Percentiles rank a stretch among this genome's conserved stretches.
phyloP scores from a whole-genome alignment of 2,888 invertebrate genomes.

The Harpagoxenus sublaevis region DNA sequence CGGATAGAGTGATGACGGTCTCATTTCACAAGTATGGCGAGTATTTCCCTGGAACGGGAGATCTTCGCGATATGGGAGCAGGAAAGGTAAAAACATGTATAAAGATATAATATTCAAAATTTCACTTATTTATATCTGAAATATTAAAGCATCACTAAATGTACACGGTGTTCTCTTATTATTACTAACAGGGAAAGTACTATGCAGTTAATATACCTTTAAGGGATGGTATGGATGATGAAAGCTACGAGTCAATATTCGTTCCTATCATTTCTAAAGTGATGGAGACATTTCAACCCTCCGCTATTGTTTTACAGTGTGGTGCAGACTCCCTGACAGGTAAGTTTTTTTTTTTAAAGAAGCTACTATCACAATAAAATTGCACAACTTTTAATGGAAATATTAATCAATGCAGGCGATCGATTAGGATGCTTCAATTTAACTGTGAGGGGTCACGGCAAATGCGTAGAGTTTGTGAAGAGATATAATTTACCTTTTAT shows the following conservation, averaged over 20 bases:
- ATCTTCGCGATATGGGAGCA: slow-evolving; percentile 93
- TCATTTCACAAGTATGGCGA: slow-evolving; percentile 99
- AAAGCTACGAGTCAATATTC: slow-evolving; percentile 98
- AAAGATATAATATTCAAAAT: neutral
- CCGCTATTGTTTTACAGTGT: slow-evolving; percentile 99
- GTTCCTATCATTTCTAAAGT: slow-evolving; percentile 98
- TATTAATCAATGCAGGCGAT: slow-evolving; percentile 89
- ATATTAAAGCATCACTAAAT: neutral
- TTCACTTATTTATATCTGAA: neutral
- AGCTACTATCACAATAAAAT: neutral
- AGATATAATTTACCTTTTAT: slow-evolving; percentile 98
- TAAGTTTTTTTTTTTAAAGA: slow-evolving; percentile 59
- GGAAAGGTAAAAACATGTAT: slow-evolving; percentile 88
- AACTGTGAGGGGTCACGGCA: slow-evolving; percentile 98
- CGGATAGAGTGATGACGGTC: slow-evolving; percentile 99
- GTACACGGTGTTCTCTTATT: neutral
- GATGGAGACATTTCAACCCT: slow-evolving; percentile 99
- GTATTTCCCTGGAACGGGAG: slow-evolving; percentile 99
- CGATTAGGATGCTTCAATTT: slow-evolving; percentile 99
- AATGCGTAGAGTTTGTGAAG: slow-evolving; percentile 99
- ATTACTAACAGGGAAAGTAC: slow-evolving; percentile 93
- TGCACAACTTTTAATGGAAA: neutral
- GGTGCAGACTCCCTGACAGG: slow-evolving; percentile 99
- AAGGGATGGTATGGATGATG: slow-evolving; percentile 99
- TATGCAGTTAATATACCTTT: slow-evolving; percentile 99